Evolutionary conservation across 2,888 invertebrate species (phyloP), one percentile per base, ranked within the genome.

Genomic region (Trissolcus brochymenae): DNA sequence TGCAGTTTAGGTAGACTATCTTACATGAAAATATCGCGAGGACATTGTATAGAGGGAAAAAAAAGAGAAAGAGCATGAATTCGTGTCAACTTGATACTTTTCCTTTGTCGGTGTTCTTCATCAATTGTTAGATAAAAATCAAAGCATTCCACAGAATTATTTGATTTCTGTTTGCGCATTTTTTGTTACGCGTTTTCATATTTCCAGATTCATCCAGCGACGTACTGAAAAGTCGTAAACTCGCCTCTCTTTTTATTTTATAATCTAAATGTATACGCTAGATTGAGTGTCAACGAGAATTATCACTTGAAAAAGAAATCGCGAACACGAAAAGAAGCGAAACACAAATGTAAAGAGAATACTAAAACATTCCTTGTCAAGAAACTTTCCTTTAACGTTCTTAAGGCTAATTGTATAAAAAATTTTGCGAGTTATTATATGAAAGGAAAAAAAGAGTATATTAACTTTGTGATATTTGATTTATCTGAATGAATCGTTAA

Each of bases 371-470:
- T 87, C 87, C 87, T 86, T 80, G 82, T 86, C 85, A 83, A 84
- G 35, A 35, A 86, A 86, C 82, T 82, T 81, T 87, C 86, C 87
- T 87, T 85, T 85, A 86, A 87, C 87, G 87, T 87, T 87, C 87
- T 84, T 85, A 84, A 85, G 81, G 81, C n/a, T 19, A 25, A 19
- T 7, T 3, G 29, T 40, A 46, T 16, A 41, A 59, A 46, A 14
- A 40, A 76, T 70, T 79, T 4, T 46, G 14, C 46, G 14, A 46
- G 16, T 46, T 46, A 16, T 46, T 46, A 43, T 43, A 46, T 16
- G 43, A 57, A 16, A 14, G 9, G 21, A 57, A 19, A 43, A 17
- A 54, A 54, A 54, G 29, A 19, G 51, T 16, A 46, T 16, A 35
- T 2, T 35, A 35, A 35, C 35, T 35, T 35, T 35, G 35, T 35